A percentile compares a stretch with the other conserved stretches of the same genome.
These are phyloP conservation scores for Apogon hyalosoma DNA, from an alignment of 2,797 vertebrate genomes.

Conservation along the genomic window DNA sequence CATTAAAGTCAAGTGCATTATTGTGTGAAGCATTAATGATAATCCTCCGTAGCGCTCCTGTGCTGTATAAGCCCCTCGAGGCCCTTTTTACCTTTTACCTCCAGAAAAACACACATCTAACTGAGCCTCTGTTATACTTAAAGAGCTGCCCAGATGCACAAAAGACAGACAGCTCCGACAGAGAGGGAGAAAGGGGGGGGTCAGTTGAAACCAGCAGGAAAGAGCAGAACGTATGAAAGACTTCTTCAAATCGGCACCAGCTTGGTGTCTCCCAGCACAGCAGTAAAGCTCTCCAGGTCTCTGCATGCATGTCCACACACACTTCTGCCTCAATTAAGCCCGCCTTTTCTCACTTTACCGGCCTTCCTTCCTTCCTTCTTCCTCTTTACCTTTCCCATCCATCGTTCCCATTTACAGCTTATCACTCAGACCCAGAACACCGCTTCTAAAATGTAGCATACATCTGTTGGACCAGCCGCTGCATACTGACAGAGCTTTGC, in stretches of 20 bases:
- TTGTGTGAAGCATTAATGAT: conserved; percentile 71
- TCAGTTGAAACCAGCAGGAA: conserved; percentile 71
- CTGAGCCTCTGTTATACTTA: conserved; percentile 56
- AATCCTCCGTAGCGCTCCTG: conserved; percentile 65
- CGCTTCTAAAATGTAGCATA: conserved; percentile 9
- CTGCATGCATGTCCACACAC: conserved; percentile 56
- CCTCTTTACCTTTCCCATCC: conserved; percentile 18
- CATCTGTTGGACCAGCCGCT: conserved; percentile 4
- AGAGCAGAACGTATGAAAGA: conserved; percentile 68
- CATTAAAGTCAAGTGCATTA: conserved; percentile 71
- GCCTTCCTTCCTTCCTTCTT: conserved; percentile 42
- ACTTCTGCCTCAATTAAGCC: conserved; percentile 49
- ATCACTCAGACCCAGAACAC: conserved; percentile 14
- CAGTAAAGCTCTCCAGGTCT: conserved; percentile 49
- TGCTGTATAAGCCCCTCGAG: conserved; percentile 54
- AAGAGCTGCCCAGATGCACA: conserved; percentile 60
- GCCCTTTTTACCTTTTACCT: conserved; percentile 68
- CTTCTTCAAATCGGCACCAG: conserved; percentile 61
- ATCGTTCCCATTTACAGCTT: conserved; percentile 12
- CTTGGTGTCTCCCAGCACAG: conserved; percentile 66
- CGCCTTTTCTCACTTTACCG: conserved; percentile 47
- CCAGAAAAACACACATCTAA: conserved; percentile 56
- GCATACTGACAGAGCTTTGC: conserved; percentile 1
- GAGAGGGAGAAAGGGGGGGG: conserved; percentile 46
- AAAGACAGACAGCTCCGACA: conserved; percentile 67